Conservation (phyloP, 2,888 invertebrate species). For the Drosophila algonquin region DNA sequence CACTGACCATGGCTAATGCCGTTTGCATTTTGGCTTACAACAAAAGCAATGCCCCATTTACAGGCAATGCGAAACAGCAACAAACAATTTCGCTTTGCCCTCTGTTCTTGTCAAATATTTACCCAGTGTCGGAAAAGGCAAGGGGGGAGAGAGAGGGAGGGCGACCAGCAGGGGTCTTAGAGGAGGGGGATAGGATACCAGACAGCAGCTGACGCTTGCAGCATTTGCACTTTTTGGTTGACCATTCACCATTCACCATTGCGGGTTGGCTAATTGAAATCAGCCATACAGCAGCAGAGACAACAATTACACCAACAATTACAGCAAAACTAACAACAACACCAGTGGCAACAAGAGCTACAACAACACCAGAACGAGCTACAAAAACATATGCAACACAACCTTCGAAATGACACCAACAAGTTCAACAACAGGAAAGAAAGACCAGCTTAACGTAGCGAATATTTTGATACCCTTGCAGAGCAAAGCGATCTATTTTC, state of each 20-base stretch:
- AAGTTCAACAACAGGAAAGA: constrained; percentile 16
- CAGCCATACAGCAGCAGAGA: constrained; percentile 41
- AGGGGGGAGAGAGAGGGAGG: constrained; percentile 20
- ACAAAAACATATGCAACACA: constrained; percentile 16
- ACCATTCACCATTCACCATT: constrained; percentile 35
- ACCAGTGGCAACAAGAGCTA: constrained; percentile 19
- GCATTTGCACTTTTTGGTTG: constrained; percentile 11
- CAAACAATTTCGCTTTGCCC: constrained; percentile 28
- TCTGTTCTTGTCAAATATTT: constrained; percentile 66
- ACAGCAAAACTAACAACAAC: constrained; percentile 18
- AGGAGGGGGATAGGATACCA: constrained; percentile 17
- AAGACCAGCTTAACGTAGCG: neutral
- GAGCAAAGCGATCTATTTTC: no score
- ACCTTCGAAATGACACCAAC: constrained; percentile 16
- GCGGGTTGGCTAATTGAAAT: constrained; percentile 66
- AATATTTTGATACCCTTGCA: neutral
- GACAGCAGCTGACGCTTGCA: constrained; percentile 14
- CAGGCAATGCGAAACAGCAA: constrained; percentile 5
- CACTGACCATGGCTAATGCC: constrained; percentile 70
- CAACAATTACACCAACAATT: constrained; percentile 29
- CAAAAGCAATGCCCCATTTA: constrained; percentile 26
- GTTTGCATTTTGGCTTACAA: constrained; percentile 70
- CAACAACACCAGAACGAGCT: constrained; percentile 7
- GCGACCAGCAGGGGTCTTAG: constrained; percentile 5
- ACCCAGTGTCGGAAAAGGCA: constrained; percentile 36